Percentiles rank a stretch among this genome's conserved stretches.
Conservation (phyloP, 2,113 vertebrate genomes). For the Semnornis frantzii region DNA sequence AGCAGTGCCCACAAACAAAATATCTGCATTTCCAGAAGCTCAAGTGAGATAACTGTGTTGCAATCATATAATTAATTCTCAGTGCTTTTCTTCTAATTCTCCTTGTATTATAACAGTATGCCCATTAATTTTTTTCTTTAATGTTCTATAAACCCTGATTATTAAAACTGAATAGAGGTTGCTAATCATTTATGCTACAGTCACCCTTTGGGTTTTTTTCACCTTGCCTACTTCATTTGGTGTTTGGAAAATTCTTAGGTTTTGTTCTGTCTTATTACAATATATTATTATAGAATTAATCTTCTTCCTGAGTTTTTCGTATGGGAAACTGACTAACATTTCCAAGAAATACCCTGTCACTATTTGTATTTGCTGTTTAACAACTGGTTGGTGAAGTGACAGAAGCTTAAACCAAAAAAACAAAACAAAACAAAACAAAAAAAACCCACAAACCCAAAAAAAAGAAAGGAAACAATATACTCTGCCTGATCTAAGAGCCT, state of each 20-base stretch:
- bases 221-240: not conserved
- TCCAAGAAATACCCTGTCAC: not conserved
- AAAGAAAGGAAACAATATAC: not conserved
- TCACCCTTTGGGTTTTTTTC: not conserved
- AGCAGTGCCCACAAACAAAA: not conserved
- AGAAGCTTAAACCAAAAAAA: not conserved
- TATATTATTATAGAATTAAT: not conserved
- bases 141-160: not conserved
- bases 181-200: not conserved
- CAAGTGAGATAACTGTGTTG: not conserved
- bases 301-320: not conserved
- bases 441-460: too few relatives aligned
- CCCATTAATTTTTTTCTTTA: not conserved
- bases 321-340: not conserved
- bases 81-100: not conserved
- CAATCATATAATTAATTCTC: not conserved
- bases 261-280: not conserved
- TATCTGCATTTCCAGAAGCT: not conserved
- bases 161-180: not conserved
- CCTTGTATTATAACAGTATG: not conserved
- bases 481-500: not conserved
- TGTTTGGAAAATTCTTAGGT: not conserved
- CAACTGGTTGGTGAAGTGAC: not conserved
- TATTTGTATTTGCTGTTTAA: not conserved
- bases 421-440: too few relatives aligned